These are phyloP conservation scores for Lithobates sylvaticus DNA, from an alignment of 2,797 vertebrate genomes.

Conservation along the genomic window DNA sequence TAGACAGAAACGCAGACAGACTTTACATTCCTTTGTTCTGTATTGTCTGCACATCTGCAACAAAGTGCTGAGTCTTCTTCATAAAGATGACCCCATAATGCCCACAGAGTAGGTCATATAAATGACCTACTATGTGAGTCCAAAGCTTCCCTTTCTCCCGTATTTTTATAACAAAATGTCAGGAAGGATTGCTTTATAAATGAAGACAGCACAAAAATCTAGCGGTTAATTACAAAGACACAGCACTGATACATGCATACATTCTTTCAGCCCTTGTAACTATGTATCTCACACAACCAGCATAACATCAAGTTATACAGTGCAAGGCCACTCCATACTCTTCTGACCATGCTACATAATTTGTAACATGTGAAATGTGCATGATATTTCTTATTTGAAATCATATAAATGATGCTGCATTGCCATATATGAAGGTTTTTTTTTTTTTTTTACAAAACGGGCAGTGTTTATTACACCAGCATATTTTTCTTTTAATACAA, in stretches of 20 bases:
- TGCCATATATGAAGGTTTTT: too few relatives aligned
- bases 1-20: slow-evolving; percentile 16
- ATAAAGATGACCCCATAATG: background rate
- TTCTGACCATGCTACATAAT: background rate
- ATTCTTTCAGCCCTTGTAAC: slow-evolving; percentile 23
- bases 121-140: background rate
- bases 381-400: too few relatives aligned
- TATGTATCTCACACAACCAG: slow-evolving; percentile 29
- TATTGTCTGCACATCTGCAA: slow-evolving; percentile 4
- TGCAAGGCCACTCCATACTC: background rate
- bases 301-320: slow-evolving; percentile 7
- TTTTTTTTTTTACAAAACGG: too few relatives aligned
- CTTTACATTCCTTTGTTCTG: slow-evolving; percentile 39
- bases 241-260: background rate
- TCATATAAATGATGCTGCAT: too few relatives aligned
- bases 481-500: too few relatives aligned
- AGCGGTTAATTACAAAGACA: background rate
- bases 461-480: too few relatives aligned
- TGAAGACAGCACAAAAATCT: background rate
- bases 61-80: slow-evolving; percentile 9
- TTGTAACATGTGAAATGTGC: too few relatives aligned
- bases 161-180: background rate
- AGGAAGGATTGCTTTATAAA: background rate
- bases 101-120: background rate
- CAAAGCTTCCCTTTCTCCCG: background rate